Evolutionary conservation across 2,113 vertebrate species (phyloP).

Genomic region (Pituophis catenifer): DNA sequence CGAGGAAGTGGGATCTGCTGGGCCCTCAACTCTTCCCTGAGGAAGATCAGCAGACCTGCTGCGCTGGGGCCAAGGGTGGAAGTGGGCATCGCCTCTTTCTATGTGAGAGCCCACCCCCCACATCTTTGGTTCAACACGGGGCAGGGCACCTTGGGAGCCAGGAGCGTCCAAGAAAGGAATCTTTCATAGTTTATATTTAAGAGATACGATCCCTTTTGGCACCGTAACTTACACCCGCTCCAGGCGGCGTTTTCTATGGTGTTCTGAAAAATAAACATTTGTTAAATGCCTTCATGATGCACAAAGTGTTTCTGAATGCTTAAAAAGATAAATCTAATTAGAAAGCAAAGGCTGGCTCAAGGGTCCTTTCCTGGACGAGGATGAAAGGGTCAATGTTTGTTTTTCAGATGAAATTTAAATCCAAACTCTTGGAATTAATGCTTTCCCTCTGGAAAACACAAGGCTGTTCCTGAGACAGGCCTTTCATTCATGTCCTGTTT

Average conservation of each 20-base stretch:
- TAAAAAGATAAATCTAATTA: not conserved
- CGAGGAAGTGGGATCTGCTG: not conserved
- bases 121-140: not conserved
- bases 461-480: not conserved
- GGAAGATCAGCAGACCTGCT: not conserved
- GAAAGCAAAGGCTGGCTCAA: not conserved
- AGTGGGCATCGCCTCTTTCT: not conserved
- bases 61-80: not conserved
- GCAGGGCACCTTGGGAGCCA: not conserved
- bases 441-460: not conserved
- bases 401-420: not conserved
- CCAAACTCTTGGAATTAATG: not conserved
- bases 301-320: not conserved
- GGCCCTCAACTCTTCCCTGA: not conserved
- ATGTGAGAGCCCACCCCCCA: not conserved
- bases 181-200: not conserved
- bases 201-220: not conserved
- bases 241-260: not conserved
- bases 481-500: not conserved
- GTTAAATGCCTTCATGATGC: not conserved
- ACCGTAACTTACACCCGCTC: not conserved
- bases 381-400: not conserved
- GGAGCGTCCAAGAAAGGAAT: not conserved
- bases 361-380: not conserved
- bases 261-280: not conserved